Conservation (phyloP, 2,113 vertebrate genomes). For the Psophia crepitans region DNA sequence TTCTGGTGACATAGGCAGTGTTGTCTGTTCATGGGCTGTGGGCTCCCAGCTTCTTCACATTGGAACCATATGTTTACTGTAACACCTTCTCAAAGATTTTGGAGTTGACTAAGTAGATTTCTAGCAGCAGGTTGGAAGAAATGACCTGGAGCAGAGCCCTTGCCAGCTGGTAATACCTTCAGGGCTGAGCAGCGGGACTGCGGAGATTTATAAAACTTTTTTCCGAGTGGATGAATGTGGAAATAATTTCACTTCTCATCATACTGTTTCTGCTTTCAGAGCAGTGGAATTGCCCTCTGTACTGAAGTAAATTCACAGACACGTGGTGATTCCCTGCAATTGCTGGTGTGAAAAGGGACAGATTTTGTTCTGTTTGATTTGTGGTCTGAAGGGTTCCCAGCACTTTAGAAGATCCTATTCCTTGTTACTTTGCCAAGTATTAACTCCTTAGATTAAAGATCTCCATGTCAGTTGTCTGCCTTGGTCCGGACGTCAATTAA, state of each 20-base stretch:
- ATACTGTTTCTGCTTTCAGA: neutral
- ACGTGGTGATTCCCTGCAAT: neutral
- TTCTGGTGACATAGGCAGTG: neutral
- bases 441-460: neutral
- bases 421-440: neutral
- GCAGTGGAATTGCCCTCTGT: neutral
- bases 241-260: neutral
- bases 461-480: neutral
- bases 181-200: neutral
- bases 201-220: neutral
- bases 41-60: neutral
- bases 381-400: neutral
- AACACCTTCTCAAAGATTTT: neutral
- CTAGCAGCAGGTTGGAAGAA: neutral
- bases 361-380: neutral
- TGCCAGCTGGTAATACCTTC: neutral
- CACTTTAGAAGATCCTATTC: neutral
- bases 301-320: neutral
- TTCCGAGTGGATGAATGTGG: neutral
- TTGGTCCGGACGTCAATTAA: neutral
- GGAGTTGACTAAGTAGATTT: neutral
- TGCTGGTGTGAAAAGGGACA: neutral
- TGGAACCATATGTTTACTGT: conserved; percentile 7
- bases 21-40: neutral
- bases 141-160: neutral